phyloP scores from a whole-genome alignment of 2,888 invertebrate genomes.

The Serrognathus titanus region DNA sequence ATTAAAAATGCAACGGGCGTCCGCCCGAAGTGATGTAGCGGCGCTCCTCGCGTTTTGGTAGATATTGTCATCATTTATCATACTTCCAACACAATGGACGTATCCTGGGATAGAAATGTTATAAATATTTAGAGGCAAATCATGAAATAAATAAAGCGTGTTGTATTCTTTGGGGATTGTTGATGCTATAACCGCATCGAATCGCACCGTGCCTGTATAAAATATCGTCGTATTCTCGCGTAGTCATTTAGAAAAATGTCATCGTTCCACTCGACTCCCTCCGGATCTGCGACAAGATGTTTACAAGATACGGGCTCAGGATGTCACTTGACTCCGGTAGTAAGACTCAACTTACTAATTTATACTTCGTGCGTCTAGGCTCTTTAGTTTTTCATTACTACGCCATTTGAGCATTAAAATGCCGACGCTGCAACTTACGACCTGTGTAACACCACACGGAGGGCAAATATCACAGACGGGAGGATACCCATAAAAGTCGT shows the following conservation, averaged over 20 bases:
- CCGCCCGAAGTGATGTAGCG: constrained; percentile 26
- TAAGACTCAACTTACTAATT: constrained; percentile 26
- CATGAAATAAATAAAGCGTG: constrained; percentile 41
- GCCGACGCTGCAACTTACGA: not conserved
- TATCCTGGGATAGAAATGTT: constrained; percentile 41
- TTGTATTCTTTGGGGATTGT: constrained; percentile 16
- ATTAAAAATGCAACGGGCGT: constrained; percentile 33
- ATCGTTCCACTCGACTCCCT: constrained; percentile 26
- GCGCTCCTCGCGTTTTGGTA: constrained; percentile 28
- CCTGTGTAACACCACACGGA: not conserved
- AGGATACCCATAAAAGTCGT: not conserved
- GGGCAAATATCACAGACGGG: not conserved
- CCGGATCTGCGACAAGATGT: constrained; percentile 29
- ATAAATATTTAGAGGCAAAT: constrained; percentile 47
- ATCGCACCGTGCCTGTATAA: constrained; percentile 25
- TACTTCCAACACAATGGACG: constrained; percentile 37
- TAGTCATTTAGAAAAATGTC: constrained; percentile 34
- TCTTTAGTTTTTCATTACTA: constrained; percentile 22
- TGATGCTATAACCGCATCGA: constrained; percentile 25
- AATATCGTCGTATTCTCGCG: constrained; percentile 29
- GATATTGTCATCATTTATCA: constrained; percentile 43
- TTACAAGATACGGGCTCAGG: constrained; percentile 23
- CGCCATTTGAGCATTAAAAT: constrained; percentile 2
- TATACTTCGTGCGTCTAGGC: constrained; percentile 18
- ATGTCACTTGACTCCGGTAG: constrained; percentile 19